Evolutionary conservation across 2,888 invertebrate genomes (phyloP), one percentile per base, ranked within the genome.

Genomic region (Achlya flavicornis): DNA sequence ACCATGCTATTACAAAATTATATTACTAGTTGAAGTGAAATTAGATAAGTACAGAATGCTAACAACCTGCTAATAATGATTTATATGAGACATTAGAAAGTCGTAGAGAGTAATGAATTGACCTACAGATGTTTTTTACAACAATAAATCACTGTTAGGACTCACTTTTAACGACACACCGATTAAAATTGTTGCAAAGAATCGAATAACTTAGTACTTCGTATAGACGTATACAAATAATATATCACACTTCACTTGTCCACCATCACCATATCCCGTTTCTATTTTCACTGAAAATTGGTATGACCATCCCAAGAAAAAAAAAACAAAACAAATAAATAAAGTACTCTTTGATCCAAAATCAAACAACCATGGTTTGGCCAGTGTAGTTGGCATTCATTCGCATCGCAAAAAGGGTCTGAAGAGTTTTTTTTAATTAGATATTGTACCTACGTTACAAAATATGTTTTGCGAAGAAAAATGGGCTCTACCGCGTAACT

Each of bases 31-130:
- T 10, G 19, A 19, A 10, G 10, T 19, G 19, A 53, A 53, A 53
- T 1, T 53, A 53, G 8, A 7, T 53, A 53, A 19, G 19, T 10
- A 19, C 53, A 19, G 53, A 53, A 10, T n/a, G 53, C 19, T 53
- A n/a, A 5, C 19, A 19, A 53, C 53, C 53, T 53, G 53, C 19
- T 53, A 53, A 33, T 33, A 32, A 61, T 63, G 53, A 63, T 48
- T 57, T 46, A 48, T 57, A 41, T 26, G 38, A 61, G 70, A 74
- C 72, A 75, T 75, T 77, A 79, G 79, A 79, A 80, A 80, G 77
- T 38, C 38, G 38, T 38, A 38, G 38, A 8, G 73, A 76, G 16
- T n/a, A 33, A 60, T 35, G 11, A 35, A 12, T 26, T 19, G 41
- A 12, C 12, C 11, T 41, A 12, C 12, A 41, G 41, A 58, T n/a